Evolutionary conservation across 37 sponge, comb jelly and placozoan genomes (phyloP).

Genomic region (Mnemiopsis leidyi): DNA sequence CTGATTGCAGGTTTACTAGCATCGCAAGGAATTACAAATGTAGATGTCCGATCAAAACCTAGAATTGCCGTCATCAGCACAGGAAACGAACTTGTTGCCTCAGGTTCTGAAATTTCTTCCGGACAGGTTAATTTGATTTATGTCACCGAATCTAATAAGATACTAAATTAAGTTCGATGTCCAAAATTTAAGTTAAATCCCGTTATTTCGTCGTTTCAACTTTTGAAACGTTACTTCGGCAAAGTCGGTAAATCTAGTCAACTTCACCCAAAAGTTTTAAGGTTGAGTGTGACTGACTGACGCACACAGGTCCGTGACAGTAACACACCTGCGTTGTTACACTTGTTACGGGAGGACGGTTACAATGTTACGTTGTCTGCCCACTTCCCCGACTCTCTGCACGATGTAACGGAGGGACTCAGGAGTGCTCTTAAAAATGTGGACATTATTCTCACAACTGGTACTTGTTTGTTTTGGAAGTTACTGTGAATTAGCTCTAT

Average conservation of each 20-base stretch:
- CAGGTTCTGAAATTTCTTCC: not conserved
- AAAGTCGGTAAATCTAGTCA: no score
- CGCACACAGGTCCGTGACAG: conserved; percentile 18
- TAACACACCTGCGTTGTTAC: not conserved
- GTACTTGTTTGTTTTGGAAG: no score
- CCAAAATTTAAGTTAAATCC: no score
- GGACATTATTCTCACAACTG: conserved; percentile 9
- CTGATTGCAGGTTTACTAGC: not conserved
- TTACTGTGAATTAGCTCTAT: no score
- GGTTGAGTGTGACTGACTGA: no score
- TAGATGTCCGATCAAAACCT: conserved; percentile 73
- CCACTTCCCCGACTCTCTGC: not conserved
- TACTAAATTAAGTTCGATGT: no score
- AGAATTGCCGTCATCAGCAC: conserved; percentile 84
- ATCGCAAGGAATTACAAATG: conserved; percentile 63
- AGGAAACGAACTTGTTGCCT: conserved; percentile 78
- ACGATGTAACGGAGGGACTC: not conserved
- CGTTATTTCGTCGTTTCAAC: no score
- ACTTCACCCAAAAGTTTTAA: no score
- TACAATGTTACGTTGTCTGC: not conserved
- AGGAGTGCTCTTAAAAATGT: not conserved
- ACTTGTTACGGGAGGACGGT: conserved; percentile 21
- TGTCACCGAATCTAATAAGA: no score
- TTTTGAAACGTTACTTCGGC: no score
- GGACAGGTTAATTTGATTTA: conserved; percentile 24